Conservation (phyloP, 2,888 invertebrate genomes). For the Poecilobothrus nobilitatus region DNA sequence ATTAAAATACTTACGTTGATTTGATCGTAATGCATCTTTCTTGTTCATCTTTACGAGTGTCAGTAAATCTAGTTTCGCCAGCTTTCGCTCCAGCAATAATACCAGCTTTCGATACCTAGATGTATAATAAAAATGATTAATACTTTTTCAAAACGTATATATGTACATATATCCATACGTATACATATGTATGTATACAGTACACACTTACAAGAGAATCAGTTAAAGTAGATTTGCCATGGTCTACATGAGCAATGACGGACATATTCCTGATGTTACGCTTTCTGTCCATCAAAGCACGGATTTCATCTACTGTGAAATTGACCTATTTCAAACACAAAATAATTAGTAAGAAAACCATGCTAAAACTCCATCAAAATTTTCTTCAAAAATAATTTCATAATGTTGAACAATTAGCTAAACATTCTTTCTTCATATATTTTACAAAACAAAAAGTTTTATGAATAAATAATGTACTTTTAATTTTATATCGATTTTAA, state of each 20-base stretch:
- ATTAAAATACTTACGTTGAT: conserved; percentile 77
- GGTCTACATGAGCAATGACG: conserved; percentile 99
- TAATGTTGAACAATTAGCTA: too few relatives aligned
- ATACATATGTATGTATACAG: too few relatives aligned
- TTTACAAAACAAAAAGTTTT: too few relatives aligned
- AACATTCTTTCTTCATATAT: too few relatives aligned
- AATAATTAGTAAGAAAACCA: conserved; percentile 50
- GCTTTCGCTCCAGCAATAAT: conserved; percentile 98
- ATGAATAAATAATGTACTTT: too few relatives aligned
- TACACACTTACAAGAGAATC: conserved; percentile 91
- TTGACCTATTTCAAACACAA: conserved; percentile 71
- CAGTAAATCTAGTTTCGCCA: conserved; percentile 98
- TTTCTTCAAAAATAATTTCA: too few relatives aligned
- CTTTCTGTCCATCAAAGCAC: conserved; percentile 99
- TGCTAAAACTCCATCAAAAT: too few relatives aligned
- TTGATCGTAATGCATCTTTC: conserved; percentile 99
- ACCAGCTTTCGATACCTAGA: conserved; percentile 81
- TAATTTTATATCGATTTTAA: too few relatives aligned
- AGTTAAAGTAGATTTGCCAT: conserved; percentile 98
- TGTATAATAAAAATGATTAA: conserved; percentile 8
- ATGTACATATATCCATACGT: neutral
- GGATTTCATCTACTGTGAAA: conserved; percentile 99
- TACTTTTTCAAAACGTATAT: neutral
- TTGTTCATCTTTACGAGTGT: conserved; percentile 99
- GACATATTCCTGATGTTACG: conserved; percentile 99